Base-by-base conservation (phyloP, 2,888 invertebrate species). In the Pseudococcus longispinus region DNA sequence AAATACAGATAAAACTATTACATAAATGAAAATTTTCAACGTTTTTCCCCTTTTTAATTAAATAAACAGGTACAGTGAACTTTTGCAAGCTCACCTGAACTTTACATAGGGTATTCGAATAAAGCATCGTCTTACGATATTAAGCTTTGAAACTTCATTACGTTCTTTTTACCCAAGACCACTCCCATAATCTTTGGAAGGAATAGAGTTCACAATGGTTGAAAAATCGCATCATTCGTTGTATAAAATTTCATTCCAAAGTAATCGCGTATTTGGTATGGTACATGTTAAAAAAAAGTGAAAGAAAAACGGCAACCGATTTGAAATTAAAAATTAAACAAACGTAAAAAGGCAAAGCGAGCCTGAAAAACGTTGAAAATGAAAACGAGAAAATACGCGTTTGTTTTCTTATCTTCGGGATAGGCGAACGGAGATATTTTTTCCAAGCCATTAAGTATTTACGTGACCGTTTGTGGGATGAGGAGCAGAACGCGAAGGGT, bases 401-500 rank as follows among this genome's bases (percentile, higher is more conserved):
- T 37, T 80, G 77, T 80, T 80, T 80, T 80, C 77, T 80, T 80
- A 80, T 80, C 77, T 80, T 42, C 77, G 77, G 65, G 74, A 85
- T 85, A 85, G 85, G 85, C 65, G 42, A 77, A 55, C 77, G 86
- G 74, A 77, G 80, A 77, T 51, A 86, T 77, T 77, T 86, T 86
- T 77, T 86, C 86, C 86, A 32, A 86, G 77, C 46, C 77, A 86
- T 86, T 86, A 86, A 86, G 86, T 86, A 86, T 86, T 86, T 86
- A 86, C 86, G 86, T 86, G 86, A 86, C 86, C 80, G 86, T 80
- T 86, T 46, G 77, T 37, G 46, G 51, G 86, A 86, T 86, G 86
- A 84, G 37, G 84, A 42, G 60, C 20, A 84, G 60, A 42, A 84
- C 84, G 84, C 37, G 84, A 46, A 44, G 55, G 55, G 70, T 70